Evolutionary conservation across 2,113 vertebrate genomes (phyloP).

Genomic region (Phylloscopus trochilus): DNA sequence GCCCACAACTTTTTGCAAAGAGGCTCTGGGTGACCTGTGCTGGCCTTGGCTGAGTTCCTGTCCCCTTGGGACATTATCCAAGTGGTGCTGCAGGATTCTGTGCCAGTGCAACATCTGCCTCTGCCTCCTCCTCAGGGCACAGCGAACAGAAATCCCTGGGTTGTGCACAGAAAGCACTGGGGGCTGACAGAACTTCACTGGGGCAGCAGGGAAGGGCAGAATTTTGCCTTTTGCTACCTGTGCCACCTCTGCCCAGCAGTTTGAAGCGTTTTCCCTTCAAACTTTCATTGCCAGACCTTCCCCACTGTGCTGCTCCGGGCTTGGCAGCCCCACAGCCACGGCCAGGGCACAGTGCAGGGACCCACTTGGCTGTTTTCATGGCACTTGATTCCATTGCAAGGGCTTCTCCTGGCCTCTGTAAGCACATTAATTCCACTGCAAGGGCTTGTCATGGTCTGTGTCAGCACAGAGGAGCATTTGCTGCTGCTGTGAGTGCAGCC

Average conservation of each 20-base stretch:
- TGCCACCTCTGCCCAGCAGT: neutral
- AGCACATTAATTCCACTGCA: neutral
- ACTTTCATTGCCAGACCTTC: neutral
- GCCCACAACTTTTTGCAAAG: neutral
- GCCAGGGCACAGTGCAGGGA: neutral
- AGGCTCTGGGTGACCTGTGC: neutral
- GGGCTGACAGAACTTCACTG: neutral
- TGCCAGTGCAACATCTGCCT: neutral
- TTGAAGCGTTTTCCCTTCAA: neutral
- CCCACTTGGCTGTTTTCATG: neutral
- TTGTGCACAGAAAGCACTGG: accelerated
- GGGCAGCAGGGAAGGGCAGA: neutral
- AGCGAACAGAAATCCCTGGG: neutral
- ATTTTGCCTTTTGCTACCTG: neutral
- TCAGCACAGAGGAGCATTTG: neutral
- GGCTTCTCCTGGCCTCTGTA: accelerated
- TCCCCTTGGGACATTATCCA: neutral
- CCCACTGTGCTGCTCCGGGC: neutral
- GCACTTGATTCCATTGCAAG: neutral
- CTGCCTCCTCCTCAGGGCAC: neutral
- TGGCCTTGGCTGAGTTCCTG: neutral
- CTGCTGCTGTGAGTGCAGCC: neutral
- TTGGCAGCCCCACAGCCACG: neutral
- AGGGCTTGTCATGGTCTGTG: accelerated
- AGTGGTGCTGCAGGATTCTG: neutral